These are phyloP conservation scores for Anguilla marmorata DNA, from an alignment of 2,797 vertebrate genomes.

Conservation along the genomic window DNA sequence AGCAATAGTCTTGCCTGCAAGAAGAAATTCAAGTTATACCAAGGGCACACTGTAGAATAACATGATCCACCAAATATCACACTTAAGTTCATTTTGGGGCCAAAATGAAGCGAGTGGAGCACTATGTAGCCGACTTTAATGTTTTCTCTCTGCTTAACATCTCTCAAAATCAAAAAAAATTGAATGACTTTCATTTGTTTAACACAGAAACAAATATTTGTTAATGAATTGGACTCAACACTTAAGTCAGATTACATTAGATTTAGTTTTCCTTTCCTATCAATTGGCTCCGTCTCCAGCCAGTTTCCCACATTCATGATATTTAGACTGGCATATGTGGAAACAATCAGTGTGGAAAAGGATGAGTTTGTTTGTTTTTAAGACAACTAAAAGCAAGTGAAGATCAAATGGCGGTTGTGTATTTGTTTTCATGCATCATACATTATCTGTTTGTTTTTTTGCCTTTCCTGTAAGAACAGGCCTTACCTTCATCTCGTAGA, in stretches of 20 bases:
- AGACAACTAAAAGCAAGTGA: neutral
- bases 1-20: slow-evolving; percentile 96
- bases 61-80: neutral
- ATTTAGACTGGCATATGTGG: too few species aligned
- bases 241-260: too few species aligned
- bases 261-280: too few species aligned
- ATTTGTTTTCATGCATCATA: neutral
- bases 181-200: too few species aligned
- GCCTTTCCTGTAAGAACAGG: too few species aligned
- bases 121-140: neutral
- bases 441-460: neutral
- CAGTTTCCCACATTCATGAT: too few species aligned
- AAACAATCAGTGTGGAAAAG: too few species aligned
- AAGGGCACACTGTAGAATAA: neutral
- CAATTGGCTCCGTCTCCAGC: too few species aligned
- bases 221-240: too few species aligned
- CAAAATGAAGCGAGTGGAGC: neutral
- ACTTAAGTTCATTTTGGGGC: neutral
- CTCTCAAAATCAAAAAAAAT: too few species aligned
- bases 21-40: slow-evolving; percentile 4
- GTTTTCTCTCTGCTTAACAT: neutral
- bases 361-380: too few species aligned
- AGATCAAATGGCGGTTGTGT: neutral
- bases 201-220: too few species aligned
- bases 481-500: slow-evolving; percentile 91